Evolutionary conservation across 2,888 invertebrate species (phyloP).

Genomic region (Standfussiana lucernea): DNA sequence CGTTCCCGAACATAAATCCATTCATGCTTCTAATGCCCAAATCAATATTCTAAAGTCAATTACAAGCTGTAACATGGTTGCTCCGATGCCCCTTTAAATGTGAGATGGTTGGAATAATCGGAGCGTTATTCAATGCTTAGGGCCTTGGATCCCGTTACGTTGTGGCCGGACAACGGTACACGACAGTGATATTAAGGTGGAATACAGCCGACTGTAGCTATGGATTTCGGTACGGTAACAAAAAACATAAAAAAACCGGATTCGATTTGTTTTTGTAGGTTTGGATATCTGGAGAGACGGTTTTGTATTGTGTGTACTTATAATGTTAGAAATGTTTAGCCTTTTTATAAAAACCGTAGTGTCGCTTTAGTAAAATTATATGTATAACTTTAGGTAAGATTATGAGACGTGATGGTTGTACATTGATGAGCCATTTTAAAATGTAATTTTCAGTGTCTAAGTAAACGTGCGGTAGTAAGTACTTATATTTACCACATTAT

Average conservation of each 20-base stretch:
- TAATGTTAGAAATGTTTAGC: neutral
- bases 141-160: conserved; percentile 84
- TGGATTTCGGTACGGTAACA: conserved; percentile 67
- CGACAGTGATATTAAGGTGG: conserved; percentile 77
- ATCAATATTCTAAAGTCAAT: conserved; percentile 51
- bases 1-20: conserved; percentile 28
- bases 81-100: conserved; percentile 60
- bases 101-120: conserved; percentile 75
- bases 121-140: conserved; percentile 75
- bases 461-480: neutral
- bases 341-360: neutral
- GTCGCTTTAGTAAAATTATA: neutral
- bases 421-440: neutral
- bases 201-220: conserved; percentile 72
- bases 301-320: conserved; percentile 19
- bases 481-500: conserved; percentile 3
- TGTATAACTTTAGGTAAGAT: no score
- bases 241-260: conserved; percentile 30
- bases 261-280: conserved; percentile 40
- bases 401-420: neutral
- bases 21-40: conserved; percentile 34
- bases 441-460: neutral
- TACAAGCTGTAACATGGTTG: conserved; percentile 8
- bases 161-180: conserved; percentile 80
- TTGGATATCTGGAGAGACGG: conserved; percentile 17